A percentile compares a stretch with the other conserved stretches of the same genome.
phyloP scores from a whole-genome alignment of 2,888 invertebrate genomes.

The Aporophyla lueneburgensis region DNA sequence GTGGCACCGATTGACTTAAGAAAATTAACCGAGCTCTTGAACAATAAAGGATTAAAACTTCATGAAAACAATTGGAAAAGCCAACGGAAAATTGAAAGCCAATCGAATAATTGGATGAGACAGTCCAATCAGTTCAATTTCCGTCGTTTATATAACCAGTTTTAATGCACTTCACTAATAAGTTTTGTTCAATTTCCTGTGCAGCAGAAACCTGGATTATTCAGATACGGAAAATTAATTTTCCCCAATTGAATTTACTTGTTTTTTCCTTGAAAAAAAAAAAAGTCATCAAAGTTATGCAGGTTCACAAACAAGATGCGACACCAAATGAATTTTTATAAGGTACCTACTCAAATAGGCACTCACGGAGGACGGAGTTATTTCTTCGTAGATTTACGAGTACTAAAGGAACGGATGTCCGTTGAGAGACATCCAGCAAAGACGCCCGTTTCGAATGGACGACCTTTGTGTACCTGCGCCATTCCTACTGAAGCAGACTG shows the following conservation, averaged over 20 bases:
- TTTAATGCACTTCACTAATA: background rate
- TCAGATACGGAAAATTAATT: conserved; percentile 8
- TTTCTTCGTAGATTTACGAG: conserved; percentile 64
- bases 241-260: conserved; percentile 5
- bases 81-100: background rate
- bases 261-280: conserved; percentile 3
- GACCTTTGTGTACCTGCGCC: conserved; percentile 60
- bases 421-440: conserved; percentile 66
- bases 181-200: background rate
- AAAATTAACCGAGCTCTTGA: background rate
- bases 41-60: conserved; percentile 3
- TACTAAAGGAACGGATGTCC: conserved; percentile 62
- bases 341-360: conserved; percentile 39
- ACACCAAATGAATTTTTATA: conserved; percentile 56
- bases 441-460: conserved; percentile 70
- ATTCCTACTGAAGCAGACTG: conserved; percentile 32
- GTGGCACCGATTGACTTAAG: background rate
- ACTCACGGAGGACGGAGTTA: conserved; percentile 44
- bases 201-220: background rate
- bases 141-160: background rate
- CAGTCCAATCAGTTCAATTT: background rate
- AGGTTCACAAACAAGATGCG: conserved; percentile 41
- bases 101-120: background rate
- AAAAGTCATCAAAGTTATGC: conserved; percentile 34
- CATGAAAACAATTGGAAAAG: background rate